Percentiles rank a stretch among this genome's conserved stretches.
phyloP scores from a whole-genome alignment of 2,113 vertebrate species.

The Chitala chitala region DNA sequence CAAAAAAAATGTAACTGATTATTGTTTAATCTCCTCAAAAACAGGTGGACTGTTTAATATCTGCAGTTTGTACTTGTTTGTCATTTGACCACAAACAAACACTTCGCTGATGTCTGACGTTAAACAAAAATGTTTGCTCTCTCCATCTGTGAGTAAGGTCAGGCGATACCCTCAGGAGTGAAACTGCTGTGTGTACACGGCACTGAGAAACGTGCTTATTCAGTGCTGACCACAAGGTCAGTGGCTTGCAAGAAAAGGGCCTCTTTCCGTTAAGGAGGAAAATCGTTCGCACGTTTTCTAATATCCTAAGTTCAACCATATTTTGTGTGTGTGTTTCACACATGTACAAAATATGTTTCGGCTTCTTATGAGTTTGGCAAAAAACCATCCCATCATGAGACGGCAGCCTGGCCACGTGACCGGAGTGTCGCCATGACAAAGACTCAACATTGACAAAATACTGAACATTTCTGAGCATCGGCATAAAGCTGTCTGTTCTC shows the following conservation, averaged over 20 bases:
- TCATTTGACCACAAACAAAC: not conserved
- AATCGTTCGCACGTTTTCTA: slow-evolving; percentile 68
- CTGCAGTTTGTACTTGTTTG: not conserved
- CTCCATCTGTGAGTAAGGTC: not conserved
- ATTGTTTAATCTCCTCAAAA: not conserved
- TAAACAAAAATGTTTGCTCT: not conserved
- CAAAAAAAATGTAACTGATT: not conserved
- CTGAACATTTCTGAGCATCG: not conserved
- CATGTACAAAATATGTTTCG: slow-evolving; percentile 49
- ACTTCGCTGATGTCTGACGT: not conserved
- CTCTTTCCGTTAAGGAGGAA: slow-evolving; percentile 60
- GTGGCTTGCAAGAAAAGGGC: slow-evolving; percentile 32
- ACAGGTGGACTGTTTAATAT: not conserved
- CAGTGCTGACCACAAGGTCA: not conserved
- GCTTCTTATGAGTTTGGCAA: slow-evolving; percentile 51
- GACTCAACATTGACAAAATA: not conserved
- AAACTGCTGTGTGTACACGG: not conserved
- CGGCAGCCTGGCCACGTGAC: not conserved
- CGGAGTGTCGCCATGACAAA: not conserved
- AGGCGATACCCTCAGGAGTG: not conserved
- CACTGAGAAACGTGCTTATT: not conserved
- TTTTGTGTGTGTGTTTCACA: slow-evolving; percentile 54
- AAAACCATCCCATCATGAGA: slow-evolving; percentile 16
- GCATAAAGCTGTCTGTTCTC: not conserved
- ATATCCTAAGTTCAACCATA: slow-evolving; percentile 32